Evolutionary conservation across 2,888 invertebrate species (phyloP).

Genomic region (Oxystoma pomonae): DNA sequence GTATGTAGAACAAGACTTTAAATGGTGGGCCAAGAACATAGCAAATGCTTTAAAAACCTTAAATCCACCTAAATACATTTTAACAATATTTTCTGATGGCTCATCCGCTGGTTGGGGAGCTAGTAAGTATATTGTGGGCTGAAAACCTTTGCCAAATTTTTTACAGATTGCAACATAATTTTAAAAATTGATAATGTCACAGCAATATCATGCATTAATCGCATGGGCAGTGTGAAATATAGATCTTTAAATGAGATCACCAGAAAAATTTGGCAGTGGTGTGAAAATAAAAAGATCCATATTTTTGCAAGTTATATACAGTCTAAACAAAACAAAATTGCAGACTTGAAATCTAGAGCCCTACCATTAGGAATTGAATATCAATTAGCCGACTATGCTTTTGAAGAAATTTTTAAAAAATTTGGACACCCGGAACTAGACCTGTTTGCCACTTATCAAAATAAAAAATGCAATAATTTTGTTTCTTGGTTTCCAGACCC

Average conservation of each 20-base stretch:
- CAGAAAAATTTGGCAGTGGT: constrained; percentile 19
- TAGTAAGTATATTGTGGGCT: constrained; percentile 18
- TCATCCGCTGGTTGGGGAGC: constrained; percentile 25
- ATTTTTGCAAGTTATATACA: constrained; percentile 32
- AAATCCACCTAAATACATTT: too few species aligned
- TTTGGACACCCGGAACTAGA: constrained; percentile 28
- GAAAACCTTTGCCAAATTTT: constrained; percentile 20
- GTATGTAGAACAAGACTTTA: too few species aligned
- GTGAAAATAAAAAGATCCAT: constrained; percentile 24
- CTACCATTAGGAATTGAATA: too few species aligned
- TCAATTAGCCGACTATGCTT: constrained; percentile 6
- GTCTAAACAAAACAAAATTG: constrained; percentile 31
- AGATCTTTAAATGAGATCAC: constrained; percentile 9
- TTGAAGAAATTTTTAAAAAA: constrained; percentile 17
- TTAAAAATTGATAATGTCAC: constrained; percentile 18
- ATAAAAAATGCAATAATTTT: constrained; percentile 31
- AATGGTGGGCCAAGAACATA: background rate
- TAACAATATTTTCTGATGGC: constrained; percentile 22
- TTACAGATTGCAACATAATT: constrained; percentile 15
- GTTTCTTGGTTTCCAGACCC: constrained; percentile 32
- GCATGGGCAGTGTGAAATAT: constrained; percentile 16
- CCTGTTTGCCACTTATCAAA: constrained; percentile 30
- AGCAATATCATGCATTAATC: constrained; percentile 9
- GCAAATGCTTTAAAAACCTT: too few species aligned
- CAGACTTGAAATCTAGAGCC: constrained; percentile 27